Evolutionary conservation across 2,888 invertebrate genomes (phyloP).

Genomic region (Amiota minor): DNA sequence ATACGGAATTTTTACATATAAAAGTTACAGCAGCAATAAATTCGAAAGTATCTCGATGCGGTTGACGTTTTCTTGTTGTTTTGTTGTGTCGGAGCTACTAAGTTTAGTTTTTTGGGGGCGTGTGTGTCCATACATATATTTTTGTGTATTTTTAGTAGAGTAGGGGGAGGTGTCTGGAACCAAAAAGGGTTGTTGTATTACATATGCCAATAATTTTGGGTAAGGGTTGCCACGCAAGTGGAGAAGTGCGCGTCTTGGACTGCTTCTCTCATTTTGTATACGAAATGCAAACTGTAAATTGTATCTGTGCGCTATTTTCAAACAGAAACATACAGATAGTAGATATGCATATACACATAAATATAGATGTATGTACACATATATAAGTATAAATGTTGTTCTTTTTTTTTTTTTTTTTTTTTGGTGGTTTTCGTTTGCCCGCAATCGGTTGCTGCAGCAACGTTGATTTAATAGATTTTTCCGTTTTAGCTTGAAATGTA

Average conservation of each 20-base stretch:
- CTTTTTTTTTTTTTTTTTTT: constrained; percentile 45
- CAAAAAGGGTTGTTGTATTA: not conserved
- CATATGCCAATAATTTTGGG: not conserved
- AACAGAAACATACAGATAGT: constrained; percentile 50
- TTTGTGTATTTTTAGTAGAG: not conserved
- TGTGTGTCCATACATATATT: not conserved
- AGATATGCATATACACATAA: constrained; percentile 29
- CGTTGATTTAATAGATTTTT: constrained; percentile 74
- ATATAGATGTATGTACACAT: constrained; percentile 1
- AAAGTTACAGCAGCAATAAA: constrained; percentile 71
- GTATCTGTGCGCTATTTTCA: constrained; percentile 68
- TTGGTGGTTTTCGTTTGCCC: constrained; percentile 72
- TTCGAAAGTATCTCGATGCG: constrained; percentile 64
- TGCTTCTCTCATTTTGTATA: constrained; percentile 58
- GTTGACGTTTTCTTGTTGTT: constrained; percentile 55
- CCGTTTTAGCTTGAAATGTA: constrained; percentile 64
- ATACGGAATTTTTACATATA: constrained; percentile 33
- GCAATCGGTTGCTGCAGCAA: constrained; percentile 72
- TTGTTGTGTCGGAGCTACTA: constrained; percentile 37
- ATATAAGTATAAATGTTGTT: constrained; percentile 43
- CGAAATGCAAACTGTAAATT: constrained; percentile 69
- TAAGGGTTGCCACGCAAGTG: constrained; percentile 4
- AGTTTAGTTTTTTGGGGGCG: not conserved
- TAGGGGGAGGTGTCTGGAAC: too few species aligned
- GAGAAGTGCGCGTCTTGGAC: not conserved